phyloP scores from a whole-genome alignment of 2,797 vertebrate species.

The Sitta carolinensis region DNA sequence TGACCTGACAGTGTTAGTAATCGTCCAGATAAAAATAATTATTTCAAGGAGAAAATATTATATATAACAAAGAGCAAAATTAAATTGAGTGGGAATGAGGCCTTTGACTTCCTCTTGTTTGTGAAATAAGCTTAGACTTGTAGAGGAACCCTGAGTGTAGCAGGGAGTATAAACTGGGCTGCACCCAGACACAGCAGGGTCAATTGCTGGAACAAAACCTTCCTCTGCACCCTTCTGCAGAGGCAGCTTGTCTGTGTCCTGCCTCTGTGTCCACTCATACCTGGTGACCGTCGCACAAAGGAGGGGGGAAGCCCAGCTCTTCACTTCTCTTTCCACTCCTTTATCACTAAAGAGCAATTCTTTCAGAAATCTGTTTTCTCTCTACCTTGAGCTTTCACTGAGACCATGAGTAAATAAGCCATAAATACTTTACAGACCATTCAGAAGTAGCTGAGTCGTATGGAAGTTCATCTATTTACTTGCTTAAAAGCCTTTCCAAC shows the following conservation, averaged over 20 bases:
- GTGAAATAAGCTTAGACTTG: not conserved
- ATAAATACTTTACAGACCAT: not conserved
- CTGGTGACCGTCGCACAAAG: not conserved
- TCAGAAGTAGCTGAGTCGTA: not conserved
- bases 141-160: not conserved
- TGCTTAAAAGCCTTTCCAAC: not conserved
- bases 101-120: not conserved
- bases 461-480: not conserved
- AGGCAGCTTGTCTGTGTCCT: not conserved
- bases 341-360: not conserved
- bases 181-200: not conserved
- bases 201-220: rapidly evolving
- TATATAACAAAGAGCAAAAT: not conserved
- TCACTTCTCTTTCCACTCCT: not conserved
- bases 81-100: not conserved
- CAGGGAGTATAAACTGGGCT: not conserved
- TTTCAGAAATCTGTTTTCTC: not conserved
- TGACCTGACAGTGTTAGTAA: not conserved
- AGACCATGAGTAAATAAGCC: not conserved
- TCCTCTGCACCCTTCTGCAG: not conserved
- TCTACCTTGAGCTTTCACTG: not conserved
- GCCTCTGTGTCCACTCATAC: not conserved
- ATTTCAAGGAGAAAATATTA: not conserved
- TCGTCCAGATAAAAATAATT: not conserved
- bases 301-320: not conserved